Percentiles rank a stretch among this genome's conserved stretches.
Evolutionary conservation across 2,113 vertebrate genomes (phyloP).

Genomic region (Noctilio leporinus): DNA sequence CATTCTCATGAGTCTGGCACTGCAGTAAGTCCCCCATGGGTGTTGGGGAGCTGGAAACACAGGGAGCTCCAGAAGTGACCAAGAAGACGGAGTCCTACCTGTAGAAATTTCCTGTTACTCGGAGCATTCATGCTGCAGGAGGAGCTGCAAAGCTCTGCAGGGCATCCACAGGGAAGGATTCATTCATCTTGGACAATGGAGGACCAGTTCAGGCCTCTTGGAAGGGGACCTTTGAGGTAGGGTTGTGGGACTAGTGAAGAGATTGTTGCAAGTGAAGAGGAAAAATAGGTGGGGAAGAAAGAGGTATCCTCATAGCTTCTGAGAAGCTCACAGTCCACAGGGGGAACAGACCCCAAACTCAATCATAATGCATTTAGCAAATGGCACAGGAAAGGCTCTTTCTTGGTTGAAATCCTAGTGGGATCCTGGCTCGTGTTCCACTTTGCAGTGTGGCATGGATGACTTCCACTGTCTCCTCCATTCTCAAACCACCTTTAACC

Average conservation of each 20-base stretch:
- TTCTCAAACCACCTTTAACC: neutral
- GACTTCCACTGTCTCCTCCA: neutral
- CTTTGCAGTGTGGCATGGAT: neutral
- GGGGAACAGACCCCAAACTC: neutral
- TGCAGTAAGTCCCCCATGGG: neutral
- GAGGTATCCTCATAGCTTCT: neutral
- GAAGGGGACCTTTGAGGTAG: neutral
- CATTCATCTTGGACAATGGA: neutral
- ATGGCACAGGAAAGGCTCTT: neutral
- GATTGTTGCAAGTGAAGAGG: neutral
- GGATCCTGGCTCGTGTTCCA: neutral
- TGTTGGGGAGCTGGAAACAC: rapidly evolving
- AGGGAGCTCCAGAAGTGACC: neutral
- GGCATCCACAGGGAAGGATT: neutral
- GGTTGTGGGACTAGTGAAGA: neutral
- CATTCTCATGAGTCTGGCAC: neutral
- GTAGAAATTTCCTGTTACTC: neutral
- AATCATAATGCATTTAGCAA: no score
- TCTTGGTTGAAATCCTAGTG: neutral
- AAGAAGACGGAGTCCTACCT: neutral
- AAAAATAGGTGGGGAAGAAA: neutral
- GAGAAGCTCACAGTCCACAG: neutral
- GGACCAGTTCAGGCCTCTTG: neutral
- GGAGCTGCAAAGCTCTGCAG: rapidly evolving
- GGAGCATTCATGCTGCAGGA: neutral